Conservation (phyloP, 2,888 invertebrate genomes). For the Vesta saturnalis region DNA sequence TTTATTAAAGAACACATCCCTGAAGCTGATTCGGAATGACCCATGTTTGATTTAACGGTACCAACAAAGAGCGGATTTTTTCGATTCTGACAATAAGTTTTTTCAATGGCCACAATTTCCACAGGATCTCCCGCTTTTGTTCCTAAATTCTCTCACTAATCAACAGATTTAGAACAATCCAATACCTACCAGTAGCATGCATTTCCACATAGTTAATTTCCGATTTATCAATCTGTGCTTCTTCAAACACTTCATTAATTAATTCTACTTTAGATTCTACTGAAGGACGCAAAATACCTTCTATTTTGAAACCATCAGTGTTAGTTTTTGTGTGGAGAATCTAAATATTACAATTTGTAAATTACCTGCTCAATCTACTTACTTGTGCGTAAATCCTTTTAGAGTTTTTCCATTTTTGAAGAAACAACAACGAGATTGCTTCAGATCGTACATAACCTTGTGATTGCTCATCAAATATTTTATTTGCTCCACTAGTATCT, state of each 20-base stretch:
- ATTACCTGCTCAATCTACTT: no score
- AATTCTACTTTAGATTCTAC: constrained; percentile 69
- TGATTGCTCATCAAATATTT: constrained; percentile 87
- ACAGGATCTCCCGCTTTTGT: constrained; percentile 91
- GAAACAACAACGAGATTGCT: constrained; percentile 73
- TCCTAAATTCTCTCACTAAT: no score
- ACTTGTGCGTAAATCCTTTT: constrained; percentile 65
- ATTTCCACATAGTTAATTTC: constrained; percentile 85
- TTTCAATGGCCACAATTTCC: constrained; percentile 85
- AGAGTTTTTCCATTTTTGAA: constrained; percentile 72
- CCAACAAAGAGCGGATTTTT: constrained; percentile 83
- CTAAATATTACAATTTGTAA: constrained; percentile 25
- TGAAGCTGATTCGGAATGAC: constrained; percentile 90
- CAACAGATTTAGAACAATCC: no score
- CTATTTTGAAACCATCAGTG: constrained; percentile 58
- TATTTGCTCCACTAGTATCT: constrained; percentile 60
- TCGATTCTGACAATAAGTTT: constrained; percentile 80
- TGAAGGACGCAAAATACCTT: constrained; percentile 59
- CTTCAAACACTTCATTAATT: constrained; percentile 72
- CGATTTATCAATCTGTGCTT: constrained; percentile 75
- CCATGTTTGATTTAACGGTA: constrained; percentile 93
- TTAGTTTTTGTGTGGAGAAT: constrained; percentile 56
- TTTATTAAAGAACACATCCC: constrained; percentile 65
- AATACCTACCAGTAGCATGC: constrained; percentile 81
- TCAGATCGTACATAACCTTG: constrained; percentile 89